These are phyloP conservation scores for Enteromius anoplus DNA, from an alignment of 2,797 vertebrate genomes.

Conservation along the genomic window DNA sequence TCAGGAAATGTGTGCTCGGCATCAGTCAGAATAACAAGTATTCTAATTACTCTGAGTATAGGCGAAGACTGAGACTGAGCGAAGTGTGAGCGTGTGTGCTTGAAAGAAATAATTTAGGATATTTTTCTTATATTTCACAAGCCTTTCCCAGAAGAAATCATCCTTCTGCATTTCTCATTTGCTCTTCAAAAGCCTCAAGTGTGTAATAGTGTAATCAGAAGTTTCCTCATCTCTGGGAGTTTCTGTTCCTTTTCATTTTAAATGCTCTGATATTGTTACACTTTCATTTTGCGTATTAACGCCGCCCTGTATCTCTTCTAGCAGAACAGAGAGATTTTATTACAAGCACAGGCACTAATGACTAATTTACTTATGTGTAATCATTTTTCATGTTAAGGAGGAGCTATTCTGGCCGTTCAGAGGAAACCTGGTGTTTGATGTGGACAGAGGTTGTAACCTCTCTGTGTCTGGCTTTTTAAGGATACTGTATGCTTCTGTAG, in stretches of 20 bases:
- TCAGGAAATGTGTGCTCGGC: not conserved
- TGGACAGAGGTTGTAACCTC: constrained; percentile 23
- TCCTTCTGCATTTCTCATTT: constrained; percentile 20
- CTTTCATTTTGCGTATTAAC: constrained; percentile 9
- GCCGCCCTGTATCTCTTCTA: not conserved
- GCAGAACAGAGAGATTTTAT: constrained; percentile 12
- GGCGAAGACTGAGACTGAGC: not conserved
- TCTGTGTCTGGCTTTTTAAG: constrained; percentile 21
- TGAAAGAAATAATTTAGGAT: constrained; percentile 39
- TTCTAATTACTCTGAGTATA: not conserved
- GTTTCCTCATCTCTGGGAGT: constrained; percentile 16
- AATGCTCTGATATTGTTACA: constrained; percentile 9
- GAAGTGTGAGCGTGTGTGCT: not conserved
- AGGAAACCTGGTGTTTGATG: constrained; percentile 37
- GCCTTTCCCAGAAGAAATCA: constrained; percentile 41
- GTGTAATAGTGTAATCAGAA: constrained; percentile 35
- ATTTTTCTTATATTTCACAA: constrained; percentile 33
- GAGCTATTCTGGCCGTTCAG: constrained; percentile 37
- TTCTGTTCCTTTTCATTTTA: constrained; percentile 7
- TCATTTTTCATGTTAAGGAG: not conserved
- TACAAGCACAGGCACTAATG: not conserved
- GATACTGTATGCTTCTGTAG: not conserved
- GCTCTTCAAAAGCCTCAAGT: constrained; percentile 21
- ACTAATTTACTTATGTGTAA: not conserved
- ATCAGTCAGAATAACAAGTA: constrained; percentile 27